These are phyloP conservation scores for Chromobotia macracanthus DNA, from an alignment of 2,797 vertebrate genomes.

Conservation along the genomic window DNA sequence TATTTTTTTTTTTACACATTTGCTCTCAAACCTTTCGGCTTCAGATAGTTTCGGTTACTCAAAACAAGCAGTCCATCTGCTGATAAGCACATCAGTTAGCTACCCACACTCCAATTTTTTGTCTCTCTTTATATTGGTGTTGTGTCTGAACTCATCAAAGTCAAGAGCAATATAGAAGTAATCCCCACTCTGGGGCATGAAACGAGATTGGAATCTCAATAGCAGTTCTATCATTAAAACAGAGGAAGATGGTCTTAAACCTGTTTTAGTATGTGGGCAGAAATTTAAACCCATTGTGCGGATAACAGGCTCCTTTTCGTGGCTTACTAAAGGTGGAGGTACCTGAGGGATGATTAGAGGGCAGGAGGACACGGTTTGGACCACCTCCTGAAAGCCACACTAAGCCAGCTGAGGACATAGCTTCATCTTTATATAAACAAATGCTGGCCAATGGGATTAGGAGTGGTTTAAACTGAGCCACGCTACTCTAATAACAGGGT, in stretches of 20 bases:
- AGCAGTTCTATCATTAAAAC: slow-evolving; percentile 45
- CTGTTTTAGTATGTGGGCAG: slow-evolving; percentile 28
- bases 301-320: slow-evolving; percentile 50
- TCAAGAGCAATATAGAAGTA: slow-evolving; percentile 40
- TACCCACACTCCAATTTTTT: slow-evolving; percentile 16
- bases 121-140: slow-evolving; percentile 30
- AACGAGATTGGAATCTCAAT: slow-evolving; percentile 46
- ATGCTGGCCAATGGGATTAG: slow-evolving; percentile 54
- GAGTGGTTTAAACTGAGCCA: slow-evolving; percentile 50
- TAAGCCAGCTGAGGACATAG: slow-evolving; percentile 44
- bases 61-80: slow-evolving; percentile 11
- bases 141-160: slow-evolving; percentile 45
- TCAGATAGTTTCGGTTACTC: background rate
- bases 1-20: slow-evolving; percentile 3
- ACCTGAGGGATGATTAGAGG: slow-evolving; percentile 43
- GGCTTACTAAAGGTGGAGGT: slow-evolving; percentile 40
- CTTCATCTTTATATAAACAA: slow-evolving; percentile 55
- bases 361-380: slow-evolving; percentile 43
- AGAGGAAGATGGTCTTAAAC: slow-evolving; percentile 43
- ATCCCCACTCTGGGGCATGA: slow-evolving; percentile 26
- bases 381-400: slow-evolving; percentile 46
- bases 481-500: slow-evolving; percentile 49
- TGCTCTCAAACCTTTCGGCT: background rate
- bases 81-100: slow-evolving; percentile 35
- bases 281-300: slow-evolving; percentile 21